These are phyloP conservation scores for Drosophila pseudotalamancana DNA, from an alignment of 2,888 invertebrate species.

Conservation along the genomic window DNA sequence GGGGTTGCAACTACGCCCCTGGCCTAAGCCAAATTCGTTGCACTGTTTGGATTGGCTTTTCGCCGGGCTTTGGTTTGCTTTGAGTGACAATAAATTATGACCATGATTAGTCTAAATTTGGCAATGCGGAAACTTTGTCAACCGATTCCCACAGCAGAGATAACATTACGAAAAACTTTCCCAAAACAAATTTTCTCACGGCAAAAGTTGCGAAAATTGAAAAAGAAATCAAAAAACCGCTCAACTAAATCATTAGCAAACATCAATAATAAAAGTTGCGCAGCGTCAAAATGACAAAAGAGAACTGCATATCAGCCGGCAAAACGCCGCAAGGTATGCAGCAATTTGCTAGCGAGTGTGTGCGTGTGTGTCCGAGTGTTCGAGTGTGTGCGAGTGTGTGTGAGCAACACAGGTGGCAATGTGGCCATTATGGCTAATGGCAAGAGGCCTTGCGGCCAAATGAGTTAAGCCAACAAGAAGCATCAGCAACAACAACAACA, in stretches of 20 bases:
- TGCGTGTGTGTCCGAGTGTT: conserved; percentile 4
- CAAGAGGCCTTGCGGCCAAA: conserved; percentile 63
- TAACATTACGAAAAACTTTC: conserved; percentile 43
- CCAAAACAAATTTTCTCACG: conserved; percentile 62
- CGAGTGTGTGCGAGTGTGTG: conserved; percentile 34
- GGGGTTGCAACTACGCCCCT: background rate
- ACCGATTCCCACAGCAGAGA: conserved; percentile 26
- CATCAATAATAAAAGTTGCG: conserved; percentile 43
- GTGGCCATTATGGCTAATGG: conserved; percentile 78
- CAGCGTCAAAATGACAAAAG: conserved; percentile 28
- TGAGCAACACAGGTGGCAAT: conserved; percentile 78
- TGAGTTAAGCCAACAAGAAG: conserved; percentile 78
- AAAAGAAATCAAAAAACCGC: conserved; percentile 26
- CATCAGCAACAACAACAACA: conserved; percentile 46
- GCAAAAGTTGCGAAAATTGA: conserved; percentile 52
- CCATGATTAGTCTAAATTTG: conserved; percentile 78
- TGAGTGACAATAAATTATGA: conserved; percentile 80
- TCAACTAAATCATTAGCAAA: conserved; percentile 50
- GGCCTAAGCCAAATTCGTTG: conserved; percentile 55
- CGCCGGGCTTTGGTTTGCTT: conserved; percentile 46
- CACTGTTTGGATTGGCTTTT: conserved; percentile 48
- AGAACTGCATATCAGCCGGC: conserved; percentile 26
- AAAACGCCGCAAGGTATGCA: conserved; percentile 68
- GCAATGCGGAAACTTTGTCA: conserved; percentile 54
- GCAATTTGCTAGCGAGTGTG: conserved; percentile 9